Conservation (phyloP, 2,888 invertebrate species). For the Cremastobaeus sp. region DNA sequence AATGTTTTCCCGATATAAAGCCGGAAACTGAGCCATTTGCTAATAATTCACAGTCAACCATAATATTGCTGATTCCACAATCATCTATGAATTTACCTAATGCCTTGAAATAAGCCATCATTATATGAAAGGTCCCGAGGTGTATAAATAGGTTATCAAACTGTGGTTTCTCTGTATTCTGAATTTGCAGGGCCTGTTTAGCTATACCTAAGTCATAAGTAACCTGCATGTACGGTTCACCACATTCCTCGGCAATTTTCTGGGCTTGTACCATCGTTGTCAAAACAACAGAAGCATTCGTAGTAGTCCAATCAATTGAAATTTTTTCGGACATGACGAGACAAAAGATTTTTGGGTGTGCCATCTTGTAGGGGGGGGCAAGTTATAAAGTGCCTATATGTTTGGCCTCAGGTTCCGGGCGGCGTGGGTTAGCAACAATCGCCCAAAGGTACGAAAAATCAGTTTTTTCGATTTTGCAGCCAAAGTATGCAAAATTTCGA, state of each 20-base stretch:
- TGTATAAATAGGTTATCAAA: neutral
- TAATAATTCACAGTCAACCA: slow-evolving; percentile 50
- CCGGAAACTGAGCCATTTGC: slow-evolving; percentile 57
- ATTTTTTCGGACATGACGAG: too few species aligned
- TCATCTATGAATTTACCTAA: slow-evolving; percentile 65
- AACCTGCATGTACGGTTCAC: neutral
- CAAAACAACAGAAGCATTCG: too few species aligned
- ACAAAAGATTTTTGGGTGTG: too few species aligned
- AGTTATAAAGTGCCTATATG: too few species aligned
- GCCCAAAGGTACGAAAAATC: too few species aligned
- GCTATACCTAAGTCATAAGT: neutral
- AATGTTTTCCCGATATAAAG: slow-evolving; percentile 52
- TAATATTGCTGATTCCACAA: slow-evolving; percentile 53
- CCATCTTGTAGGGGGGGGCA: too few species aligned
- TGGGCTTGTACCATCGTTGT: neutral
- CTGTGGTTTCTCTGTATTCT: neutral
- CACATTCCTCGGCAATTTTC: neutral
- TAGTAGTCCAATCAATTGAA: too few species aligned
- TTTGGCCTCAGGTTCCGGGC: too few species aligned
- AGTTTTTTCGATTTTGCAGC: too few species aligned
- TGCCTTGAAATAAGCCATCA: slow-evolving; percentile 67
- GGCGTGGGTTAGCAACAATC: too few species aligned
- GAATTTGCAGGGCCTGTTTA: neutral
- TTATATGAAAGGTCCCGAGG: slow-evolving; percentile 65
- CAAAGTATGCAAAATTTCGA: too few species aligned